Percentiles rank a stretch among this genome's conserved stretches.
Conservation (phyloP, 2,888 invertebrate species). For the Amphiduros pacificus region DNA sequence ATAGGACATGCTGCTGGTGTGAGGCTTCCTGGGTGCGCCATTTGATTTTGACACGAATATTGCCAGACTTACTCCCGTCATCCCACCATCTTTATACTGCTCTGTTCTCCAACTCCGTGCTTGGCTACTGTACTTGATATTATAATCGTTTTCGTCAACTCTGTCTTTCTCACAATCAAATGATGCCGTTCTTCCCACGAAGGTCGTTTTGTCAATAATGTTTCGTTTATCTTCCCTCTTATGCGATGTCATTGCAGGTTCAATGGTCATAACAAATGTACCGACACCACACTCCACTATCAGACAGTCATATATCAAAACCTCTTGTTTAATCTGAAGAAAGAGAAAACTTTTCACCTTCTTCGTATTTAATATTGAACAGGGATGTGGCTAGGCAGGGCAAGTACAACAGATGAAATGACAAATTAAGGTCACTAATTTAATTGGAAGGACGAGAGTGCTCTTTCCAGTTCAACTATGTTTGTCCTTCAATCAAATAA, state of each 20-base stretch:
- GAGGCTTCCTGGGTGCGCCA: conserved; percentile 42
- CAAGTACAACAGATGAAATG: too few species aligned
- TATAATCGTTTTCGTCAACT: not conserved
- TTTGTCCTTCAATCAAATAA: too few species aligned
- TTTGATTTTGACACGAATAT: conserved; percentile 38
- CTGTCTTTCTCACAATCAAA: conserved; percentile 37
- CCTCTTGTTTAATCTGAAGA: too few species aligned
- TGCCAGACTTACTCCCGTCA: conserved; percentile 38
- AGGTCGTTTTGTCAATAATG: conserved; percentile 26
- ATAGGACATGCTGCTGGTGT: conserved; percentile 39
- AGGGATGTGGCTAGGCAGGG: too few species aligned
- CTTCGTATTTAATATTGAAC: too few species aligned
- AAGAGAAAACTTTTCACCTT: too few species aligned
- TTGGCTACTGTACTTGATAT: conserved; percentile 1
- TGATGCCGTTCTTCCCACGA: conserved; percentile 41
- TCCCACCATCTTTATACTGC: too few species aligned
- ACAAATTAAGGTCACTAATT: too few species aligned
- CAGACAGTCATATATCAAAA: too few species aligned
- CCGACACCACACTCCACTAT: conserved; percentile 45
- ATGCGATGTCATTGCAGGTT: conserved; percentile 30
- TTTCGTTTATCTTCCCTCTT: not conserved
- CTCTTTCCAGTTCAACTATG: too few species aligned
- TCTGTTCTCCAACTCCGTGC: conserved; percentile 11
- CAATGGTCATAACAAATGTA: conserved; percentile 38
- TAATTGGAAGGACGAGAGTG: too few species aligned